These are phyloP conservation scores for Nebria salina DNA, from an alignment of 2,888 invertebrate species.

Conservation along the genomic window DNA sequence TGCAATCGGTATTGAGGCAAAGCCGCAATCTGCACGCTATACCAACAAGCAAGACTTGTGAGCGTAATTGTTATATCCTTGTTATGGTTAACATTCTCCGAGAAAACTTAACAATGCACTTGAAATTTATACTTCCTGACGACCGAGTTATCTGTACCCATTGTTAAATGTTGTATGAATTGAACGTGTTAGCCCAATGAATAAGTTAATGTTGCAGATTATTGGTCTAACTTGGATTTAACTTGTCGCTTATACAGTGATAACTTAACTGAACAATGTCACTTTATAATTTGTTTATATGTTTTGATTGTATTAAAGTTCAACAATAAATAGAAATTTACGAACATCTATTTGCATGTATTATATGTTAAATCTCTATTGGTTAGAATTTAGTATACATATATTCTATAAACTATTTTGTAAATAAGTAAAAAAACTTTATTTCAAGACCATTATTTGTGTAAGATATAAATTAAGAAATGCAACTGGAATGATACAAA, in stretches of 20 bases:
- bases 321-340: neutral
- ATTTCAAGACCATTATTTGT: too few relatives aligned
- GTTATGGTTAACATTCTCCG: conserved; percentile 31
- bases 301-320: neutral
- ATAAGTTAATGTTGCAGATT: conserved; percentile 45
- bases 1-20: conserved; percentile 5
- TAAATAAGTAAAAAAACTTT: too few relatives aligned
- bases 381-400: neutral
- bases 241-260: conserved; percentile 15
- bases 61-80: conserved; percentile 34
- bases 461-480: too few relatives aligned
- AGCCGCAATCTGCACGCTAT: conserved; percentile 15
- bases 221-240: conserved; percentile 33
- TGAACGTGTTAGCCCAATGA: conserved; percentile 37
- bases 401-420: neutral
- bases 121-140: conserved; percentile 35
- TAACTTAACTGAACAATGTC: neutral
- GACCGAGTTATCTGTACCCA: conserved; percentile 28
- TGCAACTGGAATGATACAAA: too few relatives aligned
- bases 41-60: conserved; percentile 18
- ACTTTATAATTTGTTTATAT: neutral
- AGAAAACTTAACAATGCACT: conserved; percentile 44
- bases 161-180: conserved; percentile 43
- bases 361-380: neutral
- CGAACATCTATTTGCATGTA: neutral